Percentiles rank a stretch among this genome's conserved stretches.
Conservation (phyloP, 2,888 invertebrate species). For the Melieria crassipennis region DNA sequence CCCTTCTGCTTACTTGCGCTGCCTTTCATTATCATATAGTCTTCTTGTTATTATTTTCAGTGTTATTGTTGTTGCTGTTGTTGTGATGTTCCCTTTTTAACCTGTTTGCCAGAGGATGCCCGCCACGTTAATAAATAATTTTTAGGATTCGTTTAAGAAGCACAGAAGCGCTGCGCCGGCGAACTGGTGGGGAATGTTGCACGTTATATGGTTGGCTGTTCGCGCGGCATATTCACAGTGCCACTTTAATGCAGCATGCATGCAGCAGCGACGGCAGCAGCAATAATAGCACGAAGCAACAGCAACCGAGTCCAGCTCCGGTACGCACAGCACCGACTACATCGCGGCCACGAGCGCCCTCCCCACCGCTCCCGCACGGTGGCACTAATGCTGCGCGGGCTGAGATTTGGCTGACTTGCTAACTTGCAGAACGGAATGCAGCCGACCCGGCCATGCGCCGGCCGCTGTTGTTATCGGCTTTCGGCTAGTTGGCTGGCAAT, state of each 20-base stretch:
- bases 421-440: neutral
- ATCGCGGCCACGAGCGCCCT: too few species aligned
- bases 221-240: neutral
- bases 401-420: too few species aligned
- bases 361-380: too few species aligned
- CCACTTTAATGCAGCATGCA: conserved; percentile 2
- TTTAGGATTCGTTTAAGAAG: conserved; percentile 53
- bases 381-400: too few species aligned
- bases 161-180: conserved; percentile 17
- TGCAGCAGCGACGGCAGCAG: conserved; percentile 39
- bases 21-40: conserved; percentile 7
- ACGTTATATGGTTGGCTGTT: conserved; percentile 15
- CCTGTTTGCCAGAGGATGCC: conserved; percentile 61
- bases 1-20: conserved; percentile 5
- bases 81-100: conserved; percentile 47
- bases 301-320: conserved; percentile 22
- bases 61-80: conserved; percentile 34
- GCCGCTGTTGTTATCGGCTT: conserved; percentile 2
- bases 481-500: neutral
- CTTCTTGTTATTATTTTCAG: conserved; percentile 15
- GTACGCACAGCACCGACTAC: conserved; percentile 15
- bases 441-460: neutral
- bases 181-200: conserved; percentile 13
- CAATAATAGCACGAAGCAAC: conserved; percentile 45
- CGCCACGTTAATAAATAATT: conserved; percentile 64